phyloP scores from a whole-genome alignment of 2,888 invertebrate species.

The Ametastegia equiseti region DNA sequence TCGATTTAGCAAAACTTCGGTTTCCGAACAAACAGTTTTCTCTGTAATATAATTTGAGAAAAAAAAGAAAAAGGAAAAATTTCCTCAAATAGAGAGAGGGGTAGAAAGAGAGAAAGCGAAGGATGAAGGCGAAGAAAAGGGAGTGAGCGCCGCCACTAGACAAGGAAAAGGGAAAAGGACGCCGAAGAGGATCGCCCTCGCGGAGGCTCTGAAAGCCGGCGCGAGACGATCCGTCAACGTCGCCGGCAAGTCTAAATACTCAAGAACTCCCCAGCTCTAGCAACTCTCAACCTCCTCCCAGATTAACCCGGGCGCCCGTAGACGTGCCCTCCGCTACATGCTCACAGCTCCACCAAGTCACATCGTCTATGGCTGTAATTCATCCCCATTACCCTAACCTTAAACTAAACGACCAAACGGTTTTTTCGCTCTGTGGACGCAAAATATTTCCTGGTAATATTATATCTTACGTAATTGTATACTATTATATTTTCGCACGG shows the following conservation, averaged over 20 bases:
- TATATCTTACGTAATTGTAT: too few relatives aligned
- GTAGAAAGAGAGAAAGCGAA: background rate
- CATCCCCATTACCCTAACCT: background rate
- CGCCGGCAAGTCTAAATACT: slow-evolving; percentile 45
- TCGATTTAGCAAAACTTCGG: too few relatives aligned
- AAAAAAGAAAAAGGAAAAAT: background rate
- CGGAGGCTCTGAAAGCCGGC: slow-evolving; percentile 14
- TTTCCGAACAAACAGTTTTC: too few relatives aligned
- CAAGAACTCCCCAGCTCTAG: slow-evolving; percentile 17
- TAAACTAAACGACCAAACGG: too few relatives aligned
- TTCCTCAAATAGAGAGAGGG: background rate
- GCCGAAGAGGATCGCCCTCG: background rate
- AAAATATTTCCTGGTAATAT: too few relatives aligned
- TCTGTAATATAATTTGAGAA: too few relatives aligned
- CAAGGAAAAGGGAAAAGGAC: background rate
- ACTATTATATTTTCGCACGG: too few relatives aligned
- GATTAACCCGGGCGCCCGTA: background rate
- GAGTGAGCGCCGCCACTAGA: background rate
- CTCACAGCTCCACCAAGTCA: slow-evolving; percentile 52
- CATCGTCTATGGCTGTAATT: background rate
- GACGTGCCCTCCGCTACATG: slow-evolving; percentile 47
- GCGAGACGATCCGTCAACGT: slow-evolving; percentile 46
- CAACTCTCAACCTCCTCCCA: slow-evolving; percentile 22
- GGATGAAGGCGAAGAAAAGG: background rate
- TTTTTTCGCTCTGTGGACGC: too few relatives aligned